These are phyloP conservation scores for Aphaenogaster floridana DNA, from an alignment of 1,140 invertebrate species.

Conservation along the genomic window DNA sequence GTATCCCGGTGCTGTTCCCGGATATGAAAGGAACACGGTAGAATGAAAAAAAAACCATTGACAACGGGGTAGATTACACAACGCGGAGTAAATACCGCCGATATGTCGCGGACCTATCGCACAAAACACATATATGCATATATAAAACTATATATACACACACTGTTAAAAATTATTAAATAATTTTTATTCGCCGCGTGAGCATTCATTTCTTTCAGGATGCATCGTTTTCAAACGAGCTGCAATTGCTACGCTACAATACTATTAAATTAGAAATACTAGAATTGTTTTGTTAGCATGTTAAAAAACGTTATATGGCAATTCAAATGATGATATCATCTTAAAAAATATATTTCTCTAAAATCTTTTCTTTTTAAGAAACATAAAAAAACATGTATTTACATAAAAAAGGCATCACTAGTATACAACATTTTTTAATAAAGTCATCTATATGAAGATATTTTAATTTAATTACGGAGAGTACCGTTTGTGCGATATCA, in stretches of 20 bases:
- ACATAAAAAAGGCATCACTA: not conserved
- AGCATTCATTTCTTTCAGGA: constrained; percentile 33
- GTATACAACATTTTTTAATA: not conserved
- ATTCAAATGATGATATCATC: not conserved
- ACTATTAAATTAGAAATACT: not conserved
- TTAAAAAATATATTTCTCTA: not conserved
- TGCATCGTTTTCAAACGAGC: not conserved
- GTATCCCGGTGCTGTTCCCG: constrained; percentile 53
- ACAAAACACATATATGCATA: constrained; percentile 13
- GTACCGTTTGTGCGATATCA: not conserved
- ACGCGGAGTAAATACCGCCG: constrained; percentile 49
- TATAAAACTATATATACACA: not conserved
- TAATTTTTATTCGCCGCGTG: constrained; percentile 37
- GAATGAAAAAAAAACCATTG: constrained; percentile 56
- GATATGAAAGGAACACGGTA: constrained; percentile 63
- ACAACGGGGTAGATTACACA: constrained; percentile 63
- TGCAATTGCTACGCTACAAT: not conserved
- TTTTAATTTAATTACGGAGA: not conserved
- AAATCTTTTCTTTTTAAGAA: not conserved
- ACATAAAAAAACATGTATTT: not conserved
- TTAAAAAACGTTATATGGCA: not conserved
- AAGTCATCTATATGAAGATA: not conserved
- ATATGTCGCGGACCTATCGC: constrained; percentile 40
- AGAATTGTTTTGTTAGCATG: not conserved
- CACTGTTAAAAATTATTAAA: constrained; percentile 50